Percentiles rank a stretch among this genome's conserved stretches.
Conservation (phyloP, 1,140 invertebrate species). For the Drosophila tristis region DNA sequence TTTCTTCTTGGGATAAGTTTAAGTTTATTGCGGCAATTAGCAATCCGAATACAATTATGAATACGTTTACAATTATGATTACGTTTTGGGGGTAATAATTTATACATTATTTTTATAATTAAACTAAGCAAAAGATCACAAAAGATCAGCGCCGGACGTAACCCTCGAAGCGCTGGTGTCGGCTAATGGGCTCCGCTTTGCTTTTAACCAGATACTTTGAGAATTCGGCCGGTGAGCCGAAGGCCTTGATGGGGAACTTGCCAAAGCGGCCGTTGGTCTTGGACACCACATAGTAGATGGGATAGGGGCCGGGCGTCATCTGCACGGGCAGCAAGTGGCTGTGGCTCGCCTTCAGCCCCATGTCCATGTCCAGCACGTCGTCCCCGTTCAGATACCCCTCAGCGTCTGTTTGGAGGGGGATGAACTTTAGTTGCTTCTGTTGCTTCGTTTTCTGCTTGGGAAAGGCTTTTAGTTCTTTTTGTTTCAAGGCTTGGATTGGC, state of each 20-base stretch:
- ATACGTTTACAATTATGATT: slow-evolving; percentile 25
- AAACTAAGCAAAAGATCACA: slow-evolving; percentile 69
- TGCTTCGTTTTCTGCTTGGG: slow-evolving; percentile 77
- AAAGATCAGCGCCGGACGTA: slow-evolving; percentile 38
- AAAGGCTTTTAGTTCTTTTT: slow-evolving; percentile 74
- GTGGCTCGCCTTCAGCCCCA: slow-evolving; percentile 1
- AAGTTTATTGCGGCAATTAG: slow-evolving; percentile 57
- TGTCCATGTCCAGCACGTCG: neutral
- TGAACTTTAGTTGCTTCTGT: slow-evolving; percentile 72
- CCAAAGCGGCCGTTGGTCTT: slow-evolving; percentile 80
- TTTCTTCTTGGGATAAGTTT: slow-evolving; percentile 25
- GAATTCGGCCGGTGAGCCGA: slow-evolving; percentile 65
- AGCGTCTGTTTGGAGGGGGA: slow-evolving; percentile 42
- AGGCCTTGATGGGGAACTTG: slow-evolving; percentile 78
- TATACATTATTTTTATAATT: slow-evolving; percentile 50
- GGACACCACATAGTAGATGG: slow-evolving; percentile 77
- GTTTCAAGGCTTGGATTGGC: slow-evolving; percentile 51
- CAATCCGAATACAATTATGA: slow-evolving; percentile 54
- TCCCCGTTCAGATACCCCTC: slow-evolving; percentile 1
- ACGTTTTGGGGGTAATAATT: slow-evolving; percentile 25
- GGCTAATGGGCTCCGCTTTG: slow-evolving; percentile 69
- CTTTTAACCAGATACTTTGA: slow-evolving; percentile 74
- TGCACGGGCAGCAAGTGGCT: slow-evolving; percentile 62
- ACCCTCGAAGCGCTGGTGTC: slow-evolving; percentile 54
- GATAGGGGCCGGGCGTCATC: slow-evolving; percentile 75